phyloP scores from a whole-genome alignment of 1,140 invertebrate species.

The Planococcus citri region DNA sequence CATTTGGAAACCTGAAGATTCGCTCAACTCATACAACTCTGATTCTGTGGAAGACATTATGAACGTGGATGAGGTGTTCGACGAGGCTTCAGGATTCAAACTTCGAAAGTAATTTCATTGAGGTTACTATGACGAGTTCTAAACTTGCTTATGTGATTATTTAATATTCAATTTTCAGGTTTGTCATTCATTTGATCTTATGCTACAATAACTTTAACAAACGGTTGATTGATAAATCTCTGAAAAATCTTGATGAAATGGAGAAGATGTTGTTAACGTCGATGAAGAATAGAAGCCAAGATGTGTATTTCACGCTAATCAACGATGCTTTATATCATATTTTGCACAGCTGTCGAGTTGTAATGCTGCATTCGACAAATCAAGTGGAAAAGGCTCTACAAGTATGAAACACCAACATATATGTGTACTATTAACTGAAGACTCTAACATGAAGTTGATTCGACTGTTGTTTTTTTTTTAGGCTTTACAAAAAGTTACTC shows the following conservation, averaged over 20 bases:
- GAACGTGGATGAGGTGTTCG: not conserved
- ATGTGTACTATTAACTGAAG: too few species aligned
- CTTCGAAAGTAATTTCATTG: not conserved
- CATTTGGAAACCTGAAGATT: not conserved
- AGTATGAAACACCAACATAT: too few species aligned
- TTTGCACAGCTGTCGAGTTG: not conserved
- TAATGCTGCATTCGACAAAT: not conserved
- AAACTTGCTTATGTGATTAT: not conserved
- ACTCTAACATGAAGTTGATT: too few species aligned
- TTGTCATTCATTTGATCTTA: not conserved
- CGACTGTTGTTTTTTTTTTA: not conserved
- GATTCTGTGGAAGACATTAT: not conserved
- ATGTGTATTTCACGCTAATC: not conserved
- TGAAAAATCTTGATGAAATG: conserved; percentile 4
- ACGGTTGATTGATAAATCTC: not conserved
- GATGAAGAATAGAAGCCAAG: not conserved
- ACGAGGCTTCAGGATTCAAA: not conserved
- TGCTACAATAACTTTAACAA: not conserved
- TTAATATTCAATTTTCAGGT: not conserved
- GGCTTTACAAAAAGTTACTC: not conserved
- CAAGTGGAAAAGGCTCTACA: not conserved
- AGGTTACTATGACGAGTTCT: too few species aligned
- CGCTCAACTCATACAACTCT: not conserved
- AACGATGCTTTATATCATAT: conserved; percentile 7
- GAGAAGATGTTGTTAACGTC: not conserved